Conservation (phyloP, 2,888 invertebrate species). For the Coenonympha arcania region DNA sequence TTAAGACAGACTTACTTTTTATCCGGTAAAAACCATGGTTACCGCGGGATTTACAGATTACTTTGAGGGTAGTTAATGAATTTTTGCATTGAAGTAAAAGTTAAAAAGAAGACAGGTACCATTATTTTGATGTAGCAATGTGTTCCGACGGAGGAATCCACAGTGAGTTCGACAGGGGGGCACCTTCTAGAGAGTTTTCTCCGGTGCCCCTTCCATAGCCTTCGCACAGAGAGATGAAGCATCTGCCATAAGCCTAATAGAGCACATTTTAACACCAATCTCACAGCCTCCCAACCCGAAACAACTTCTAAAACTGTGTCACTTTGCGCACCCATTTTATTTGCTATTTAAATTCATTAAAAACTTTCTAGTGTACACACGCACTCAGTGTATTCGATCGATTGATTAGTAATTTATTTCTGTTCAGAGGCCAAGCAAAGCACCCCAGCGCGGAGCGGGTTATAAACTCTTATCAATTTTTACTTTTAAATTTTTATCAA, state of each 20-base stretch:
- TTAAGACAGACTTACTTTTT: too few relatives aligned
- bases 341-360: constrained; percentile 24
- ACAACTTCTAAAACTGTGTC: constrained; percentile 51
- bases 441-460: neutral
- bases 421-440: too few relatives aligned
- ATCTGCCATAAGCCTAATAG: constrained; percentile 60
- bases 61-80: too few relatives aligned
- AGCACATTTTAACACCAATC: constrained; percentile 50
- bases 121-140: constrained; percentile 66
- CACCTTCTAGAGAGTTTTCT: constrained; percentile 44
- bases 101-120: constrained; percentile 35
- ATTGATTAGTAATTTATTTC: constrained; percentile 16
- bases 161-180: constrained; percentile 53
- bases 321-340: constrained; percentile 46
- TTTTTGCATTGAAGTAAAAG: too few relatives aligned
- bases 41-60: too few relatives aligned
- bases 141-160: constrained; percentile 60
- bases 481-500: constrained; percentile 40
- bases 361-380: constrained; percentile 35
- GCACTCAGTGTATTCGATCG: constrained; percentile 30
- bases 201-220: constrained; percentile 59
- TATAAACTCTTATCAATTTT: constrained; percentile 26
- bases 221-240: constrained; percentile 47
- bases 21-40: too few relatives aligned
- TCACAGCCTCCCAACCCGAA: constrained; percentile 57